Conservation (phyloP, 2,888 invertebrate genomes). For the Leuctra nigra region DNA sequence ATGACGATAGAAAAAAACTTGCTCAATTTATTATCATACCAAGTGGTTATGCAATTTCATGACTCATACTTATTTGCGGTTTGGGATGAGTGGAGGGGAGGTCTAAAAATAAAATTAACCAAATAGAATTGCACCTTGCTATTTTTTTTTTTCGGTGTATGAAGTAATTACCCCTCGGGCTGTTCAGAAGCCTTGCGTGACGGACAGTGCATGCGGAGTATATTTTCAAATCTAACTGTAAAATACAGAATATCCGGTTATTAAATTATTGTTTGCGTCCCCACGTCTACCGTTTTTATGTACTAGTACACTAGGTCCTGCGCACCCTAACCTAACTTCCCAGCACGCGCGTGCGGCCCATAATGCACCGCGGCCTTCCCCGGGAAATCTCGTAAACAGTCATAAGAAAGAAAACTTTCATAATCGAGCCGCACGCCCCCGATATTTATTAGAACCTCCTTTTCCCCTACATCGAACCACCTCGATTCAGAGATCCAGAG, state of each 20-base stretch:
- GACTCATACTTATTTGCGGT: conserved; percentile 2
- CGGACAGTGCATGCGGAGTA: not conserved
- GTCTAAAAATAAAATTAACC: conserved; percentile 4
- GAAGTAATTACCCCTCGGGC: not conserved
- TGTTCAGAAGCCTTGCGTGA: not conserved
- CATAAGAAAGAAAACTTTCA: no score
- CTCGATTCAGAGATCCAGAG: no score
- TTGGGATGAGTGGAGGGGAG: not conserved
- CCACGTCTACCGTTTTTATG: no score
- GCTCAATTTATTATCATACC: not conserved
- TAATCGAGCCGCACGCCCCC: no score
- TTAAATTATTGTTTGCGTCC: not conserved
- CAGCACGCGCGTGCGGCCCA: no score
- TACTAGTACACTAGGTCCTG: no score
- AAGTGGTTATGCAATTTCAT: not conserved
- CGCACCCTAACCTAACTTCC: no score
- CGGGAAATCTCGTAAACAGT: no score
- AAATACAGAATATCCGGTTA: not conserved
- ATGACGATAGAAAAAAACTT: not conserved
- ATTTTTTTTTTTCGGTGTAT: not conserved
- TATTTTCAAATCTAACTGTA: not conserved
- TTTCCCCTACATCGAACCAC: no score
- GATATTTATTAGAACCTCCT: no score
- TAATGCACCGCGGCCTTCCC: no score
- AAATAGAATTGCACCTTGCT: not conserved